Evolutionary conservation across 2,113 vertebrate genomes (phyloP).

Genomic region (Larimichthys polyactis): DNA sequence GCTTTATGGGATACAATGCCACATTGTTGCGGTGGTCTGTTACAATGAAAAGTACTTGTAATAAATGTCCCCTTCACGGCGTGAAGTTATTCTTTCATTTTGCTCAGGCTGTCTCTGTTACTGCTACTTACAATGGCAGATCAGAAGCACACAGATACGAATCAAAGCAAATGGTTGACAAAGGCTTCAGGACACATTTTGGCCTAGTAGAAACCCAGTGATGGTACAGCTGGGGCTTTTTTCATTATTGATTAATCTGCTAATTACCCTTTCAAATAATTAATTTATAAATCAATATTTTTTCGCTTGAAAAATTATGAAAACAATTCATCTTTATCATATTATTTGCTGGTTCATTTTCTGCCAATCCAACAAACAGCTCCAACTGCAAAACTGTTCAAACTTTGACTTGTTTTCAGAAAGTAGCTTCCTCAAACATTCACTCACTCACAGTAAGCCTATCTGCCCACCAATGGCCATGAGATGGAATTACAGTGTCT

Average conservation of each 20-base stretch:
- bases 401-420: neutral
- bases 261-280: slow-evolving; percentile 3
- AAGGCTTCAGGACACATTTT: neutral
- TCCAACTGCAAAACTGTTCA: too few relatives aligned
- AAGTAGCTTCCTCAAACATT: neutral
- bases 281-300: neutral
- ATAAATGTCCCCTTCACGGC: neutral
- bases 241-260: neutral
- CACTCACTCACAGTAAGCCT: neutral
- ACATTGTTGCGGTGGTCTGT: neutral
- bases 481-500: neutral
- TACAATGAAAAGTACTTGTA: neutral
- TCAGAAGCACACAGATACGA: neutral
- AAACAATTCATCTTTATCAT: neutral
- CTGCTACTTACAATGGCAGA: neutral
- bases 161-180: slow-evolving; percentile 2
- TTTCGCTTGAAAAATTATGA: neutral
- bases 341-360: neutral
- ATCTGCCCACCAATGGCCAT: slow-evolving; percentile 23
- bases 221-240: neutral
- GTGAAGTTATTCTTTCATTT: slow-evolving; percentile 23
- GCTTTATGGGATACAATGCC: neutral
- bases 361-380: too few relatives aligned
- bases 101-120: slow-evolving; percentile 4
- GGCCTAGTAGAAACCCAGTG: neutral